phyloP scores from a whole-genome alignment of 2,888 invertebrate genomes.

The Noctua janthina region DNA sequence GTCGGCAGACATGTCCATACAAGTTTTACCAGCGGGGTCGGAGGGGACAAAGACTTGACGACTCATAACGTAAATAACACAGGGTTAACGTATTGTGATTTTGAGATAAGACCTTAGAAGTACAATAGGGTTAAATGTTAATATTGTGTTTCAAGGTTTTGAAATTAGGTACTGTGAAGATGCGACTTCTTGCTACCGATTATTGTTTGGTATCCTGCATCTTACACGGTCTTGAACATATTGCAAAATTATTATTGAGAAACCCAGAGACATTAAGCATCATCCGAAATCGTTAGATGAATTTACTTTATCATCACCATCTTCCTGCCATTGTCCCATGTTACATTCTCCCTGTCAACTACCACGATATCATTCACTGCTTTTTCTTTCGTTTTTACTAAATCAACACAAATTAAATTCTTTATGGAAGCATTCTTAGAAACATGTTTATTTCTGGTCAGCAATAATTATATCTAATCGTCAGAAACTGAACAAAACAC shows the following conservation, averaged over 20 bases:
- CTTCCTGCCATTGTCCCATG: background rate
- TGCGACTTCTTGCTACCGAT: background rate
- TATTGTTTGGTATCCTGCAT: background rate
- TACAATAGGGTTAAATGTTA: slow-evolving; percentile 38
- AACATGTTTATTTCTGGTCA: background rate
- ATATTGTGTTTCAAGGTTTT: slow-evolving; percentile 32
- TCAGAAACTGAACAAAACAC: slow-evolving; percentile 10
- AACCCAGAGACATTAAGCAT: background rate
- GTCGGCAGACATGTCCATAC: slow-evolving; percentile 62
- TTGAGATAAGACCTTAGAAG: slow-evolving; percentile 34
- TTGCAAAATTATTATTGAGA: background rate
- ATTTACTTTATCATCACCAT: background rate
- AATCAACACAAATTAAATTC: background rate
- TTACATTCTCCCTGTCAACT: background rate
- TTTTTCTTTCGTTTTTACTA: background rate
- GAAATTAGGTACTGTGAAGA: background rate
- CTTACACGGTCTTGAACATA: background rate
- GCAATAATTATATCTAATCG: background rate
- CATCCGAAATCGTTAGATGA: background rate
- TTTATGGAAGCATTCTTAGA: background rate
- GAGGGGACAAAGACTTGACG: slow-evolving; percentile 66
- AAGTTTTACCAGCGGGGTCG: slow-evolving; percentile 69
- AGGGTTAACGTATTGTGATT: slow-evolving; percentile 57
- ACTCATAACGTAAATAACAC: slow-evolving; percentile 48
- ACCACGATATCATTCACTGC: background rate